Evolutionary conservation across 2,888 invertebrate species (phyloP), one percentile per base, ranked within the genome.

Genomic region (Drosophila vallismaia): DNA sequence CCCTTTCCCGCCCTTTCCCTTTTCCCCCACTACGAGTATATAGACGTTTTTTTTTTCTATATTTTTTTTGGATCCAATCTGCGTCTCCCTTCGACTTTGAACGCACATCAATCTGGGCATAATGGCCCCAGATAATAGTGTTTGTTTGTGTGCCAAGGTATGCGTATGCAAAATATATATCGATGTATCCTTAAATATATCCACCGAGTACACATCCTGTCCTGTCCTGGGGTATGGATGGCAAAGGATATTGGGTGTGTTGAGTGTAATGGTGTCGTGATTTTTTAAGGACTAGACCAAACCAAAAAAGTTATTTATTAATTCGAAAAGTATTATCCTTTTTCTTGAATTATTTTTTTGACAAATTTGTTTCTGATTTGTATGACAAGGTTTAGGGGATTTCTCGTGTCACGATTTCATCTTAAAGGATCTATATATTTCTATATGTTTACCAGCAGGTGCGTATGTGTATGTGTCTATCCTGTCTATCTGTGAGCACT

Each of bases 41-140:
- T 24, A 2, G 24, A 9, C 24, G 24, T 44, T 3, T 42, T 42
- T 3, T 42, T 42, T 40, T 14, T 40, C 1, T 8, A 7, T 6
- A 3, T 14, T 31, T 62, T 63, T 51, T 24, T 52, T 44, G 59
- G 4, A 62, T 62, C 59, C 59, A 62, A 63, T 50, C 63, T 38
- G 44, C 7, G 36, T 24, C 9, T 62, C 52, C 51, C 44, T 44
- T 19, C 44, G 44, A 44, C 64, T 66, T 66, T 33, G 83, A 77
- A 70, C 76, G 72, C 81, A 81, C 84, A 81, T 81, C 81, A 81
- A 81, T 81, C 81, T 79, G 80, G 73, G 70, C 84, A 81, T 81
- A 81, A 81, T 81, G 77, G 77, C 73, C 69, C 46, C 81, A 64
- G 85, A 81, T 79, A 81, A 84, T 81, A 81, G 85, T 84, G 75